Base-by-base conservation (phyloP, 2,888 invertebrate species). In the Blomia tropicalis region DNA sequence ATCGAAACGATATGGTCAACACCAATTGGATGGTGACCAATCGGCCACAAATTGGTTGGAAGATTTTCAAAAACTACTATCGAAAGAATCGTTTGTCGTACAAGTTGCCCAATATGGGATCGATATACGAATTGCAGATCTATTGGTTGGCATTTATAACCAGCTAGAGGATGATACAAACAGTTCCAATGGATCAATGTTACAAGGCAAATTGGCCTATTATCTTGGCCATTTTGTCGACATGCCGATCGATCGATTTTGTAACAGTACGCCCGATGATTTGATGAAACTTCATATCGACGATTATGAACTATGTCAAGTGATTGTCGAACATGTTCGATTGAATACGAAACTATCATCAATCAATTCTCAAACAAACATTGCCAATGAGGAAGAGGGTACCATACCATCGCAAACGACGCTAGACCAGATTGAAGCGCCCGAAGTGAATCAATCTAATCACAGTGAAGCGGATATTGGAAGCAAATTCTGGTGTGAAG, bases 171-270 rank as follows among this genome's bases (percentile, higher is more conserved):
- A 47, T 22, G 36, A 36, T 17, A 7, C 7, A 17, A 17, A 7
- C 7, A 7, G 14, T 14, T 14, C 7, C 7, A 7, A 27, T 25
- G 51, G 51, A 19, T 47, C 51, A 11, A 27, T 47, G 51, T 27
- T 47, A 22, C 51, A 47, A 19, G 7, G 51, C 22, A 47, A 47
- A 19, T 27, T 47, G 23, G 23, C n/a, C 51, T 47, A 47, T n/a
- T 47, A 47, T n/a, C 51, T 47, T 14, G 51, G 51, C n/a, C 51
- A 47, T n/a, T 47, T 47, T 47, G 51, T 47, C 51, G 51, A 47
- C n/a, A 27, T 47, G 7, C 51, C 51, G 23, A 7, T 47, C 22
- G 51, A 47, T n/a, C 51, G 51, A 22, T n/a, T 47, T 7, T 27
- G 7, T 19, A 25, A 14, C 51, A 11, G 7, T n/a, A 14, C 23